Percentiles rank a stretch among this genome's conserved stretches.
phyloP scores from a whole-genome alignment of 2,888 invertebrate genomes.

The Chalcis sispes region DNA sequence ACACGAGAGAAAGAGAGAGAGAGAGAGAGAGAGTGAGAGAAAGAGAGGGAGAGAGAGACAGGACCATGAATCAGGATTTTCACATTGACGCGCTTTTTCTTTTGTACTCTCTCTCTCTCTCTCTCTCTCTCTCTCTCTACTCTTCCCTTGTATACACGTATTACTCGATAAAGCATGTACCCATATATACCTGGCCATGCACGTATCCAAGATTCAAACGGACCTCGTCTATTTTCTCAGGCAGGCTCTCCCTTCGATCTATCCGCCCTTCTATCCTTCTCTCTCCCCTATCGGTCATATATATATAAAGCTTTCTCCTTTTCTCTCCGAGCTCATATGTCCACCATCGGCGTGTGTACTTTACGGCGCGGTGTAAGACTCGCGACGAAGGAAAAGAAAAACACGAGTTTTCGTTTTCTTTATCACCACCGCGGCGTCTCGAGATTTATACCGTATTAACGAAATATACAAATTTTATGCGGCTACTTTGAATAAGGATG shows the following conservation, averaged over 20 bases:
- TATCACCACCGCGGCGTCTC: not conserved
- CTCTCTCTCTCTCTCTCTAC: constrained; percentile 39
- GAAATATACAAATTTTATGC: constrained; percentile 10
- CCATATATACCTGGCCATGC: not conserved
- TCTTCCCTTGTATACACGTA: not conserved
- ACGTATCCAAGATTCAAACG: constrained; percentile 3
- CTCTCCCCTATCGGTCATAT: too few species aligned
- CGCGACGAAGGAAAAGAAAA: constrained; percentile 27
- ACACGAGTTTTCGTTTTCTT: constrained; percentile 28
- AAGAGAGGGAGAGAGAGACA: too few species aligned
- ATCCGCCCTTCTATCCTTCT: constrained; percentile 10
- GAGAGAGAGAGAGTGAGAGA: too few species aligned
- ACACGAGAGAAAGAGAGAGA: too few species aligned
- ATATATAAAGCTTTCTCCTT: too few species aligned
- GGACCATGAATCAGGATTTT: constrained; percentile 70
- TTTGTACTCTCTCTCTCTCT: constrained; percentile 10
- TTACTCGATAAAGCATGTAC: too few species aligned
- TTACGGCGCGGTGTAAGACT: constrained; percentile 8
- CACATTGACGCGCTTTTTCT: constrained; percentile 58
- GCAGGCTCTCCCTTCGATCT: not conserved
- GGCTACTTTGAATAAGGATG: too few species aligned
- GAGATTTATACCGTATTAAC: constrained; percentile 25
- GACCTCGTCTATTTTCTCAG: constrained; percentile 33
- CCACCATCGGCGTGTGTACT: not conserved
- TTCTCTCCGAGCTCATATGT: not conserved